phyloP scores from a whole-genome alignment of 2,888 invertebrate species.

The Melanargia galathea region DNA sequence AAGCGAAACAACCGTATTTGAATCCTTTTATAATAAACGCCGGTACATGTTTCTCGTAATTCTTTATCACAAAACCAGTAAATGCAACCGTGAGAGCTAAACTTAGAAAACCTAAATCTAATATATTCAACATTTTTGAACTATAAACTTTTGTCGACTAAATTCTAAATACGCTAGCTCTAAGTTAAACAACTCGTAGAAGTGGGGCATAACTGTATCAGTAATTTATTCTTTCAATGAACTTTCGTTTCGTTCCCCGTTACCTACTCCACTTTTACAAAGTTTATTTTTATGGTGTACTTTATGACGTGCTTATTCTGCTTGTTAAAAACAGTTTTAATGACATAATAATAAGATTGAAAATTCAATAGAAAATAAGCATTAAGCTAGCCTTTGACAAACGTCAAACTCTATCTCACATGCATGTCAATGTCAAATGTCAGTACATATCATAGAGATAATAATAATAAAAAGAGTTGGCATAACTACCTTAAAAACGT shows the following conservation, averaged over 20 bases:
- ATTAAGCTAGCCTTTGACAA: not conserved
- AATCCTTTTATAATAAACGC: slow-evolving; percentile 84
- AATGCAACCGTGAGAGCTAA: slow-evolving; percentile 74
- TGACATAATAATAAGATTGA: not conserved
- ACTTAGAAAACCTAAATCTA: slow-evolving; percentile 71
- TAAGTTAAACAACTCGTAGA: slow-evolving; percentile 22
- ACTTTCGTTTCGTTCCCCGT: slow-evolving; percentile 37
- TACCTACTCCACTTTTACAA: not conserved
- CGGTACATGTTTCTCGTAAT: slow-evolving; percentile 86
- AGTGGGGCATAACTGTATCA: slow-evolving; percentile 35
- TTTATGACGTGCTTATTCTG: not conserved
- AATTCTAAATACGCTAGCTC: not conserved
- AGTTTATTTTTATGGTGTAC: no score
- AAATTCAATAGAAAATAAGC: not conserved
- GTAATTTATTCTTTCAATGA: slow-evolving; percentile 23
- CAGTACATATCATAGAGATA: no score
- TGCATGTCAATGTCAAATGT: slow-evolving; percentile 14
- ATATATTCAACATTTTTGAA: slow-evolving; percentile 62
- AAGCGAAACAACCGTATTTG: slow-evolving; percentile 88
- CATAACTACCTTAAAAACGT: no score
- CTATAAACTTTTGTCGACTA: slow-evolving; percentile 5
- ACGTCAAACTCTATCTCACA: not conserved
- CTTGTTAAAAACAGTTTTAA: not conserved
- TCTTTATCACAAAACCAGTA: slow-evolving; percentile 84
- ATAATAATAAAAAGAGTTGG: no score